Percentiles rank a stretch among this genome's conserved stretches.
phyloP scores from a whole-genome alignment of 2,113 vertebrate species.

The Pseudonaja textilis region DNA sequence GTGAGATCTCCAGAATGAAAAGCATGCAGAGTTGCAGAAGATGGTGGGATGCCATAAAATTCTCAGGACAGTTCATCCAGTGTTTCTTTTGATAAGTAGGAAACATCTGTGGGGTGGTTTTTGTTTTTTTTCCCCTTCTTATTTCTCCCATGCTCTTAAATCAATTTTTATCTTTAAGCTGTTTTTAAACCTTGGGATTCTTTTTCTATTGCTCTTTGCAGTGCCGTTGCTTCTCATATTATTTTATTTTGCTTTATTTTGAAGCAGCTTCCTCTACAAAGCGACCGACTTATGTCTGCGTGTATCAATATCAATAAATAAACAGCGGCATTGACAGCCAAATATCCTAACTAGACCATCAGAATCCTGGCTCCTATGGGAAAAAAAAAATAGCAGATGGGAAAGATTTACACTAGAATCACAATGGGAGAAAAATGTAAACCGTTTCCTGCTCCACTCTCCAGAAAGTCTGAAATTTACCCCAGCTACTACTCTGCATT shows the following conservation, averaged over 20 bases:
- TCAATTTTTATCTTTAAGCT: background rate
- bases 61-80: background rate
- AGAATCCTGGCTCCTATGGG: background rate
- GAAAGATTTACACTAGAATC: background rate
- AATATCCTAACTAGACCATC: background rate
- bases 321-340: background rate
- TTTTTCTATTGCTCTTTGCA: background rate
- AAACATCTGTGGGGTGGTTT: background rate
- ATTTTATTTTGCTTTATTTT: background rate
- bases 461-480: background rate
- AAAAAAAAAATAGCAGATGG: background rate
- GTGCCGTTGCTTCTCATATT: background rate
- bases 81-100: background rate
- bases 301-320: background rate
- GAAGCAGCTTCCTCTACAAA: background rate
- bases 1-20: background rate
- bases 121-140: background rate
- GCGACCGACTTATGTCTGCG: fast-evolving
- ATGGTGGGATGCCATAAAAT: background rate
- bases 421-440: background rate
- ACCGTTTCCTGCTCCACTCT: background rate
- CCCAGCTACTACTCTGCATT: background rate
- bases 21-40: background rate
- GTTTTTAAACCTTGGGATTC: background rate
- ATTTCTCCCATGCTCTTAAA: background rate